These are phyloP conservation scores for Coelogynopora nodosa DNA, from an alignment of 2,888 invertebrate species.

Conservation along the genomic window DNA sequence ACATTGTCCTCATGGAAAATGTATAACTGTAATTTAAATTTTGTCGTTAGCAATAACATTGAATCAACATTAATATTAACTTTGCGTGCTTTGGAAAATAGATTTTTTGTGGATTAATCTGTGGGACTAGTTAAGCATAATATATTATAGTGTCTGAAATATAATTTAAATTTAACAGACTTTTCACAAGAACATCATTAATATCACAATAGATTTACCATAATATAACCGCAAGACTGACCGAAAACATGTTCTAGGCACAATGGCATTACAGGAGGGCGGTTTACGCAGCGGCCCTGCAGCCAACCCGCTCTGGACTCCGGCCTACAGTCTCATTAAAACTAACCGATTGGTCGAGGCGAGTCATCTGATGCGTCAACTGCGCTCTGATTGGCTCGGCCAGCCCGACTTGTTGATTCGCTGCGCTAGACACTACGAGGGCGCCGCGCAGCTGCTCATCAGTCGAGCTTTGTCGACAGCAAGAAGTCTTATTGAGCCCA, in stretches of 20 bases:
- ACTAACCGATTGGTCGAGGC: constrained; percentile 54
- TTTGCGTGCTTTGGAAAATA: too few species aligned
- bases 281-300: constrained; percentile 65
- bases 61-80: too few species aligned
- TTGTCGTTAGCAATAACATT: too few species aligned
- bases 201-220: too few species aligned
- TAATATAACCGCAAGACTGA: too few species aligned
- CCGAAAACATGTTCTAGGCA: constrained; percentile 60
- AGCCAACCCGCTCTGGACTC: constrained; percentile 61
- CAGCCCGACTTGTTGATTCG: constrained; percentile 62
- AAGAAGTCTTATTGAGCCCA: not conserved
- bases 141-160: too few species aligned
- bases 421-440: constrained; percentile 65
- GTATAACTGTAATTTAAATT: too few species aligned
- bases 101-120: too few species aligned
- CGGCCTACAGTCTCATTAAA: constrained; percentile 60
- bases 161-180: too few species aligned
- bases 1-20: too few species aligned
- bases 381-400: constrained; percentile 60
- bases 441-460: constrained; percentile 64
- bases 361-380: constrained; percentile 55
- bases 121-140: too few species aligned
- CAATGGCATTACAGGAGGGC: constrained; percentile 61
- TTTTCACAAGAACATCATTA: too few species aligned
- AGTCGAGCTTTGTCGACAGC: constrained; percentile 62